Conservation (phyloP, 2,797 vertebrate species). For the Pseudomugil gertrudae region DNA sequence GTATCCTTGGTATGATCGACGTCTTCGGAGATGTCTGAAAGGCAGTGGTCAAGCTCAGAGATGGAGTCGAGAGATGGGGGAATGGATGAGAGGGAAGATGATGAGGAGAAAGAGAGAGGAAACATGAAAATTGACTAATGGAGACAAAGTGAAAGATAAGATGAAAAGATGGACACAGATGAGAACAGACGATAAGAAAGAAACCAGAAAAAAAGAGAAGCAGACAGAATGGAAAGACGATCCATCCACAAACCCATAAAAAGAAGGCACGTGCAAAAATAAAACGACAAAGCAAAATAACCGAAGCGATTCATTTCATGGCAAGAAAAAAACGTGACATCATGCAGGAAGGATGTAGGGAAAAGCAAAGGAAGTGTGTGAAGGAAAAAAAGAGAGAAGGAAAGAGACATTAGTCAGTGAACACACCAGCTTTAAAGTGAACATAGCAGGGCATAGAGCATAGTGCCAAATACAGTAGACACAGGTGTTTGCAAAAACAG, state of each 20-base stretch:
- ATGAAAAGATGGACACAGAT: background rate
- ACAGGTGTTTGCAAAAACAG: slow-evolving; percentile 42
- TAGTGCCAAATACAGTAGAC: slow-evolving; percentile 52
- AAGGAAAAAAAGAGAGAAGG: slow-evolving; percentile 64
- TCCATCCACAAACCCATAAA: slow-evolving; percentile 13
- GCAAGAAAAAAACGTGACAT: slow-evolving; percentile 40
- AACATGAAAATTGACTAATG: slow-evolving; percentile 84
- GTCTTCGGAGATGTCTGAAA: slow-evolving; percentile 93
- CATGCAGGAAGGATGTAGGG: slow-evolving; percentile 42
- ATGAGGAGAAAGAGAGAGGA: slow-evolving; percentile 83
- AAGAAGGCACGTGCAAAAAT: slow-evolving; percentile 18
- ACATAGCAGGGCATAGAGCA: slow-evolving; percentile 55
- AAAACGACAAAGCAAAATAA: slow-evolving; percentile 24
- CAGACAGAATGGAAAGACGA: slow-evolving; percentile 7
- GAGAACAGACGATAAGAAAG: background rate
- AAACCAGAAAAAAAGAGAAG: background rate
- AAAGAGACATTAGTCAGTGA: slow-evolving; percentile 78
- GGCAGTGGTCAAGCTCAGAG: slow-evolving; percentile 86
- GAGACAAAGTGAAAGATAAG: slow-evolving; percentile 17
- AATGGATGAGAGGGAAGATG: slow-evolving; percentile 81
- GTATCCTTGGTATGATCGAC: slow-evolving; percentile 68
- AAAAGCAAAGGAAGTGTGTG: slow-evolving; percentile 43
- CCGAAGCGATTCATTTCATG: slow-evolving; percentile 35
- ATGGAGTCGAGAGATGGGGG: slow-evolving; percentile 84
- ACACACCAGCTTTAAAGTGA: slow-evolving; percentile 64